Percentiles rank a stretch among this genome's conserved stretches.
phyloP scores from a whole-genome alignment of 1,140 invertebrate genomes.

The Probaryconus sp. region DNA sequence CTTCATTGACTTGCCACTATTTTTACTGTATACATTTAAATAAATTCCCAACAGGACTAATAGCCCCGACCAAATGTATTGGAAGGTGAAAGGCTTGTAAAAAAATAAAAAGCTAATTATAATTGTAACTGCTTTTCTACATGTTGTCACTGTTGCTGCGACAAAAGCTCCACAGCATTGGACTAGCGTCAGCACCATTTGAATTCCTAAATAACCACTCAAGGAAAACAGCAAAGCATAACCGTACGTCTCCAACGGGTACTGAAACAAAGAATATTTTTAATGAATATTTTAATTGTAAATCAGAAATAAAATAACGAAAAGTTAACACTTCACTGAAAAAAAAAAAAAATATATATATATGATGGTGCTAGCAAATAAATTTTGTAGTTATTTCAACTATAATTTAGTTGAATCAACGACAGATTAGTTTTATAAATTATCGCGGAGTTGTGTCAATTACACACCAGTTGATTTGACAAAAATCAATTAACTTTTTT shows the following conservation, averaged over 20 bases:
- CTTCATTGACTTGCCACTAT: conserved; percentile 58
- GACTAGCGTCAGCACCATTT: conserved; percentile 93
- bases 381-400: no score
- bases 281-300: no score
- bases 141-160: conserved; percentile 93
- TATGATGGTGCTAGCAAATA: no score
- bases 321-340: no score
- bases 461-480: no score
- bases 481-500: no score
- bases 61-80: conserved; percentile 93
- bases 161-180: conserved; percentile 91
- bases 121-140: conserved; percentile 94
- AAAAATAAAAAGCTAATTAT: conserved; percentile 95
- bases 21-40: conserved; percentile 92
- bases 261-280: conserved; percentile 76
- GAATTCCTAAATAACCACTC: conserved; percentile 94
- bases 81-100: conserved; percentile 94
- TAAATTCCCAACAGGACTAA: conserved; percentile 94
- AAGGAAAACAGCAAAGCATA: conserved; percentile 92
- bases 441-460: no score
- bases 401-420: no score
- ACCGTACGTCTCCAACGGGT: conserved; percentile 88
- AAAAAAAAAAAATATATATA: no score
- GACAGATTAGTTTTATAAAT: no score
- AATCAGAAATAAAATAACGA: no score